Conservation (phyloP, 1,140 invertebrate species). For the Callitettix versicolor region DNA sequence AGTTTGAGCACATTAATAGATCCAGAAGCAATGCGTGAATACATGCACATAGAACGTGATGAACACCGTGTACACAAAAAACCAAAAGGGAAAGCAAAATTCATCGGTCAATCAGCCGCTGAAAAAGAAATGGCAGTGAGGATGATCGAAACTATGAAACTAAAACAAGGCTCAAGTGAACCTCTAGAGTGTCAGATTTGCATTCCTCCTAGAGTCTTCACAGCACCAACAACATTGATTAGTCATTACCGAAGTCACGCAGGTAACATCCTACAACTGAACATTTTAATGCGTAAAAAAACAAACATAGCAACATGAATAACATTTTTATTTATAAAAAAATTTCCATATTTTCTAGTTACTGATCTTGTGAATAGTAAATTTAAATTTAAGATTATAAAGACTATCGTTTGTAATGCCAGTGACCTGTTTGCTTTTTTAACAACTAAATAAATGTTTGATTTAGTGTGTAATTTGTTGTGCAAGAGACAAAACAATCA, state of each 20-base stretch:
- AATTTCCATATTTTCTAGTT: too few species aligned
- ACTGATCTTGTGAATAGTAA: too few species aligned
- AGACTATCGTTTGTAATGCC: too few species aligned
- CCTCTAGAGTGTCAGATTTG: conserved; percentile 51
- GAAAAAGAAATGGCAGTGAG: conserved; percentile 40
- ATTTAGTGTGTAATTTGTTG: too few species aligned
- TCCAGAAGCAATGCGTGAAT: conserved; percentile 11
- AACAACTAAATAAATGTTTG: too few species aligned
- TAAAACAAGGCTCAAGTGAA: conserved; percentile 35
- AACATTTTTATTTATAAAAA: too few species aligned
- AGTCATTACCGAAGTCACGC: conserved; percentile 58
- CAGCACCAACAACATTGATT: conserved; percentile 50
- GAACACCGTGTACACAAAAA: conserved; percentile 25
- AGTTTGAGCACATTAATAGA: background rate
- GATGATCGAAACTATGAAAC: conserved; percentile 38
- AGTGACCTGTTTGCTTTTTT: too few species aligned
- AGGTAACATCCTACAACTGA: conserved; percentile 29
- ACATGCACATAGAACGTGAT: conserved; percentile 1
- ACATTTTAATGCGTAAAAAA: too few species aligned
- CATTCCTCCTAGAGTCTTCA: conserved; percentile 48
- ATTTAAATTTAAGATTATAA: too few species aligned
- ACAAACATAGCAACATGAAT: too few species aligned
- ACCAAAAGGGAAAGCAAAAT: conserved; percentile 43
- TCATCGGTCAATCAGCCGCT: conserved; percentile 41
- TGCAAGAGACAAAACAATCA: too few species aligned